A percentile compares a stretch with the other conserved stretches of the same genome.
Conservation (phyloP, 1,140 invertebrate species). For the Drosophila arizonae region DNA sequence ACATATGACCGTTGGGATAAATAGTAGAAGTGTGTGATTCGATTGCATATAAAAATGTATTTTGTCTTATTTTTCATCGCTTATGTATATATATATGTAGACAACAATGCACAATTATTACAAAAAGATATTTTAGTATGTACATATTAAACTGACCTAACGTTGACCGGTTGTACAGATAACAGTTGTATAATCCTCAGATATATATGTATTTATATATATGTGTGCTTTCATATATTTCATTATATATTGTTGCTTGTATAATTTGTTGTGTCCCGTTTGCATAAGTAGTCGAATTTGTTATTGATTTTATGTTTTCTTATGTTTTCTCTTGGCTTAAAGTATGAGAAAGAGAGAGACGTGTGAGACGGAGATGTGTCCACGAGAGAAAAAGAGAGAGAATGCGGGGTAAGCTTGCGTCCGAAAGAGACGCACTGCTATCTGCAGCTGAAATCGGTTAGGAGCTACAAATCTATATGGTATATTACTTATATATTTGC, state of each 20-base stretch:
- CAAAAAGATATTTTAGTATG: constrained; percentile 24
- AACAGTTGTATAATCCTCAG: constrained; percentile 19
- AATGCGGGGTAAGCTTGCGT: no score
- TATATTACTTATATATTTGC: constrained; percentile 28
- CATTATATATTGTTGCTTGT: constrained; percentile 1
- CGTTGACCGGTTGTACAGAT: constrained; percentile 8
- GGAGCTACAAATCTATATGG: constrained; percentile 12
- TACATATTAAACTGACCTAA: constrained; percentile 26
- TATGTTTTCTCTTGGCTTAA: constrained; percentile 3
- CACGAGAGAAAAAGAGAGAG: not conserved
- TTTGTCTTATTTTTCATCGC: not conserved
- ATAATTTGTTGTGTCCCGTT: constrained; percentile 19
- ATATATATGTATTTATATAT: no score
- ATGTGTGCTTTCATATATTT: constrained; percentile 2
- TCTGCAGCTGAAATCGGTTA: not conserved
- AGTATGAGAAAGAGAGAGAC: constrained; percentile 24
- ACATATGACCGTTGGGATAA: no score
- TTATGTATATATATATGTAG: constrained; percentile 2
- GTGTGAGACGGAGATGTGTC: no score
- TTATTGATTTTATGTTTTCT: constrained; percentile 1
- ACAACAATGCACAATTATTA: constrained; percentile 10
- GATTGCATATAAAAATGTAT: not conserved
- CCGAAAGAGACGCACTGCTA: not conserved
- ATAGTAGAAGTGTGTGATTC: not conserved
- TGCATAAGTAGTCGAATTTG: not conserved